phyloP scores from a whole-genome alignment of 2,888 invertebrate genomes.

The Patella pellucida region DNA sequence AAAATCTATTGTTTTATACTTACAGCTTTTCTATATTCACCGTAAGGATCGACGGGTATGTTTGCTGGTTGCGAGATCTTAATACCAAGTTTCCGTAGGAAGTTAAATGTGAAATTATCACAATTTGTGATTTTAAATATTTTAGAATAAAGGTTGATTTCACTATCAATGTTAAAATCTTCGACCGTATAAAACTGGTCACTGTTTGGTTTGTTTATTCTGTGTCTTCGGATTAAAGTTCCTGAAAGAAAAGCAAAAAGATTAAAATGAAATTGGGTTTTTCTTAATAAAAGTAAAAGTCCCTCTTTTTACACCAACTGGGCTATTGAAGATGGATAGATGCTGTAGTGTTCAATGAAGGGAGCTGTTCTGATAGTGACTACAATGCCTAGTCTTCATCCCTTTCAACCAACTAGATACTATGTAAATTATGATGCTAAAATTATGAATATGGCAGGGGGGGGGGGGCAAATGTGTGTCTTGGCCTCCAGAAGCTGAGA shows the following conservation, averaged over 20 bases:
- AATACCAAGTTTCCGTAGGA: slow-evolving; percentile 87
- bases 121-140: slow-evolving; percentile 86
- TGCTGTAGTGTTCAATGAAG: too few relatives aligned
- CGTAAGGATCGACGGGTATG: slow-evolving; percentile 67
- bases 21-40: slow-evolving; percentile 62
- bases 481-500: too few relatives aligned
- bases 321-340: too few relatives aligned
- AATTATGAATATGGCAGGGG: too few relatives aligned
- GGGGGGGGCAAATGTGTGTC: too few relatives aligned
- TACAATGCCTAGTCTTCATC: too few relatives aligned
- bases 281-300: too few relatives aligned
- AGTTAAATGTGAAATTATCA: slow-evolving; percentile 88
- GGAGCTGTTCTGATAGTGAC: too few relatives aligned
- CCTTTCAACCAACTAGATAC: too few relatives aligned
- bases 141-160: slow-evolving; percentile 84
- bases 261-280: not conserved
- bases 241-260: slow-evolving; percentile 73
- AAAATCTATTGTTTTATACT: slow-evolving; percentile 34
- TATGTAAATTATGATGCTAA: too few relatives aligned
- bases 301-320: too few relatives aligned
- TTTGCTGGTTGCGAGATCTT: slow-evolving; percentile 74
- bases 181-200: slow-evolving; percentile 85
- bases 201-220: slow-evolving; percentile 83
- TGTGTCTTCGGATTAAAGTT: slow-evolving; percentile 83
- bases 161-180: slow-evolving; percentile 87